These are phyloP conservation scores for Colaptes auratus DNA, from an alignment of 2,113 vertebrate genomes.

Conservation along the genomic window DNA sequence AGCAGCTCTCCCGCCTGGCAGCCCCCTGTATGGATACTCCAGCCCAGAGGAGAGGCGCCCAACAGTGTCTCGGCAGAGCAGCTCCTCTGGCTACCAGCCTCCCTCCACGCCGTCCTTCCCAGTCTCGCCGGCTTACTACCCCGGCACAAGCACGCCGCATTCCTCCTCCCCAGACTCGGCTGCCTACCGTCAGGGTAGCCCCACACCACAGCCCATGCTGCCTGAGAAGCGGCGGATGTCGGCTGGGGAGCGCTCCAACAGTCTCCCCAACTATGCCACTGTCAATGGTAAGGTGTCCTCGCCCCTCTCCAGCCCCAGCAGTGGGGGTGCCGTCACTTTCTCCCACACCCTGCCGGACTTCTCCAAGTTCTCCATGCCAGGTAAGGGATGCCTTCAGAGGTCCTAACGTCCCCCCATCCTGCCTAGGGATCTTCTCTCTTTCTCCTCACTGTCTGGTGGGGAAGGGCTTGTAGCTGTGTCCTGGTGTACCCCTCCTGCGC, in stretches of 20 bases:
- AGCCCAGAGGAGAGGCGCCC: constrained; percentile 88
- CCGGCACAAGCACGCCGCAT: constrained; percentile 73
- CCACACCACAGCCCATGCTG: constrained; percentile 79
- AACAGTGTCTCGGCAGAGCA: constrained; percentile 91
- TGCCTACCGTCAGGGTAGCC: constrained; percentile 86
- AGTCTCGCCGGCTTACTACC: constrained; percentile 85
- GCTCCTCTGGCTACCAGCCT: constrained; percentile 91
- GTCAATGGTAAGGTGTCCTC: constrained; percentile 91
- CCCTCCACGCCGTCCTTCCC: constrained; percentile 94
- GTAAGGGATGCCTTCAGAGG: constrained; percentile 65
- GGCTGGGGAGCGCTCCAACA: constrained; percentile 86
- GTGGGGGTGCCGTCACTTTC: constrained; percentile 81
- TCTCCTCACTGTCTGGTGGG: fast-evolving
- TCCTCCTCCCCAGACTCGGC: constrained; percentile 80
- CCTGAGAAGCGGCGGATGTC: constrained; percentile 95
- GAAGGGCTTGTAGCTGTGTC: neutral
- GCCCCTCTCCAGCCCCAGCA: constrained; percentile 77
- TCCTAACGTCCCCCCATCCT: fast-evolving
- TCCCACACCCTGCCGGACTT: constrained; percentile 95
- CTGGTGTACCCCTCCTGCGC: constrained; percentile 15
- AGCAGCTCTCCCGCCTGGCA: constrained; percentile 77
- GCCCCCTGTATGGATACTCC: constrained; percentile 88
- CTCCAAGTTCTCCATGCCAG: constrained; percentile 92
- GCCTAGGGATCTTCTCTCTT: neutral
- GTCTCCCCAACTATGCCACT: constrained; percentile 86